These are phyloP conservation scores for Discoglossus pictus DNA, from an alignment of 2,797 vertebrate species.

Conservation along the genomic window DNA sequence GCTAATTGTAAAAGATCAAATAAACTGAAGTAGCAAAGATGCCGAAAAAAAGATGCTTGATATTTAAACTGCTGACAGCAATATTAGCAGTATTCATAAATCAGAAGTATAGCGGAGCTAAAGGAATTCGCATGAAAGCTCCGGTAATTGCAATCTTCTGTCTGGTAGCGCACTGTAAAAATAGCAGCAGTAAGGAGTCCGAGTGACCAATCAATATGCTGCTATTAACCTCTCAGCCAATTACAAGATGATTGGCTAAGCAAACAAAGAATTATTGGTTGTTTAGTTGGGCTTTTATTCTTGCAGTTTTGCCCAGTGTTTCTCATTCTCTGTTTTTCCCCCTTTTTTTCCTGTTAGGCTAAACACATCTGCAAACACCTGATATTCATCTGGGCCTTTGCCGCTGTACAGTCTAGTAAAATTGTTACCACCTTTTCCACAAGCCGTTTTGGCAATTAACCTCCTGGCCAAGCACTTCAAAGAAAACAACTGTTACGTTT, in stretches of 20 bases:
- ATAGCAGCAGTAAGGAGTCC: slow-evolving; percentile 66
- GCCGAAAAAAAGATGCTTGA: slow-evolving; percentile 51
- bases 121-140: slow-evolving; percentile 57
- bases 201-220: slow-evolving; percentile 79
- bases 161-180: slow-evolving; percentile 68
- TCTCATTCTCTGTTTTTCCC: slow-evolving; percentile 66
- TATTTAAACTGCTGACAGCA: slow-evolving; percentile 57
- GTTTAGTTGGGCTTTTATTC: slow-evolving; percentile 80
- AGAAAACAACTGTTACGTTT: slow-evolving; percentile 84
- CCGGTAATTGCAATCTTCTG: slow-evolving; percentile 60
- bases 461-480: slow-evolving; percentile 89
- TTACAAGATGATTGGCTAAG: slow-evolving; percentile 88
- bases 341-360: slow-evolving; percentile 68
- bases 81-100: slow-evolving; percentile 64
- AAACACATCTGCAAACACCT: slow-evolving; percentile 91
- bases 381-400: slow-evolving; percentile 81
- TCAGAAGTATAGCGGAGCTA: slow-evolving; percentile 52
- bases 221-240: slow-evolving; percentile 81
- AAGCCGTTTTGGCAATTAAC: slow-evolving; percentile 93
- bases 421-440: slow-evolving; percentile 98
- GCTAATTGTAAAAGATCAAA: slow-evolving; percentile 59
- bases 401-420: slow-evolving; percentile 87
- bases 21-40: slow-evolving; percentile 54
- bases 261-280: slow-evolving; percentile 92
- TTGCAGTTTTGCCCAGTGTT: slow-evolving; percentile 60